Evolutionary conservation across 1,140 invertebrate species (phyloP).

Genomic region (Drosophila oshimai): DNA sequence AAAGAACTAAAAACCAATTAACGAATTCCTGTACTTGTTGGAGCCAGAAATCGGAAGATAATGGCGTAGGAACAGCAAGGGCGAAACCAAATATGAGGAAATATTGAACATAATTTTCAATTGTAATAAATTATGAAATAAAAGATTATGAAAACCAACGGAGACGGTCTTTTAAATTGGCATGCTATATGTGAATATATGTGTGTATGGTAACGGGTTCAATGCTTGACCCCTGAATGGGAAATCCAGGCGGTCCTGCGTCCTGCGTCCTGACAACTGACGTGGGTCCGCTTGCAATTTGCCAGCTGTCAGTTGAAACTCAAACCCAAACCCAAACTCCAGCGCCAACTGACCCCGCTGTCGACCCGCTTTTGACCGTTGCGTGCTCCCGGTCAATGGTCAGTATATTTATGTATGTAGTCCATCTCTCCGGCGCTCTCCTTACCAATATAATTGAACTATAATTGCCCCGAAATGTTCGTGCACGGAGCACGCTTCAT

Average conservation of each 20-base stretch:
- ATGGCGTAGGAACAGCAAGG: constrained; percentile 8
- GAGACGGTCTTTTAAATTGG: constrained; percentile 1
- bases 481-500: constrained; percentile 62
- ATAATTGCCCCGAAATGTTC: constrained; percentile 64
- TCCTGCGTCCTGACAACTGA: constrained; percentile 59
- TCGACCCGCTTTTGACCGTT: constrained; percentile 29
- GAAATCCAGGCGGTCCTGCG: constrained; percentile 24
- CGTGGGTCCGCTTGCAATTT: constrained; percentile 62
- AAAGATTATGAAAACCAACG: constrained; percentile 73
- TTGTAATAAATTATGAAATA: constrained; percentile 81
- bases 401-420: constrained; percentile 5
- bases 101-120: constrained; percentile 79
- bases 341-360: constrained; percentile 12
- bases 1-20: constrained; percentile 75
- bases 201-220: constrained; percentile 12
- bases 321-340: constrained; percentile 18
- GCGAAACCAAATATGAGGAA: constrained; percentile 52
- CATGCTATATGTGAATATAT: background rate
- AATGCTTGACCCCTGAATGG: constrained; percentile 15
- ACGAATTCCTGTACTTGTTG: constrained; percentile 39
- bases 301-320: constrained; percentile 58
- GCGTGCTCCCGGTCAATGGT: background rate
- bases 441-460: constrained; percentile 69
- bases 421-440: constrained; percentile 8
- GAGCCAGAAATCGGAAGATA: constrained; percentile 10